Base-by-base conservation (phyloP, 2,797 vertebrate genomes). In the Gadopsis bispinosus region DNA sequence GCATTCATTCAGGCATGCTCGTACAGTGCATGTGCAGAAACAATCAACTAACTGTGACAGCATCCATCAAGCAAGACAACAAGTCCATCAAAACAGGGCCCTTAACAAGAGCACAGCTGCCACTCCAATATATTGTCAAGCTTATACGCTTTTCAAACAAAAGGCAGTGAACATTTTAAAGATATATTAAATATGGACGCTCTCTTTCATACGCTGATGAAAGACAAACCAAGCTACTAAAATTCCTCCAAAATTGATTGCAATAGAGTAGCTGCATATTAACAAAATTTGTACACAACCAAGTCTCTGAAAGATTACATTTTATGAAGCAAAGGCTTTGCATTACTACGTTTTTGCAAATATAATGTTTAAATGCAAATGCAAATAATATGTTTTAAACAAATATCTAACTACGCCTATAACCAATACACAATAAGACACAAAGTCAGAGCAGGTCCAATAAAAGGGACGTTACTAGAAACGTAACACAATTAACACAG, bases 11-110 rank as follows among this genome's bases (percentile, higher is more conserved):
- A 26, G 47, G 35, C 16, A 47, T 4, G 47, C 69, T 72, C 8
- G 0, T 45, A 33, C 60, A 20, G 61, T n/a, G 50, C 29, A 22
- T 12, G 19, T 14, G 63, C 62, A 68, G 45, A 70, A 61, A 61
- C 59, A 50, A 71, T 61, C 14, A 65, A 7, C 47, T 17, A 29
- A 29, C 48, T 35, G 61, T 75, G 56, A 67, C 48, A 26, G 26
- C 26, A 26, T 26, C 26, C 26, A 26, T 26, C 26, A 26, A 26
- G 26, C 26, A 26, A 26, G 26, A 26, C 26, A 26, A 26, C 26
- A 26, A 26, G 26, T 69, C 68, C 22, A 11, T 72, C 72, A 68
- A 26, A 43, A 58, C 29, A 5, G 5, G 7, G n/a, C 6, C 19
- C 19, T 45, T 16, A 33, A 3, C 47, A 53, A 64, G 31, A 69